Base-by-base conservation (phyloP, 2,113 vertebrate species). In the Notothenia coriiceps region DNA sequence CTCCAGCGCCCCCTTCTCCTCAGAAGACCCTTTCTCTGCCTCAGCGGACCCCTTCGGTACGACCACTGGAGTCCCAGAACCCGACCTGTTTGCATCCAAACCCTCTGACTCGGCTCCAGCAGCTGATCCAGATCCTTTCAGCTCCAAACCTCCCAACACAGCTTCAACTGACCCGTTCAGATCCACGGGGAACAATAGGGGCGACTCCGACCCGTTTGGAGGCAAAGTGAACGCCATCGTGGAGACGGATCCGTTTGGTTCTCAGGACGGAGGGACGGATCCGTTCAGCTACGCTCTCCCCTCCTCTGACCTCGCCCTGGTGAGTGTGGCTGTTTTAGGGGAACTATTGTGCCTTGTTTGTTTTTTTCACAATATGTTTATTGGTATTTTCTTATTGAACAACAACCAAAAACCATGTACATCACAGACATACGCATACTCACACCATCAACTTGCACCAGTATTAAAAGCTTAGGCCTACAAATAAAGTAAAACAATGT, bases 21-120 rank as follows among this genome's bases (percentile, higher is more conserved):
- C 96, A 66, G 93, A 92, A 11, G 90, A 94, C 62, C 97, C 96
- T 60, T 97, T 97, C 63, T 94, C 96, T 43, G 75, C 82, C 50
- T 73, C 90, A 4, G 86, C 59, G 2, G 94, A 94, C 75, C 94
- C 90, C 0, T 95, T 95, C 6, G 74, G 86, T 52, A 75, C 92
- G 29, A 87, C 91, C 10, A 44, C 82, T 74, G 89, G 88, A 63
- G 88, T 70, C 54, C 91, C 91, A 0, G 92, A 92, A 43, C 86
- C 90, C 1, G 90, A 94, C 83, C 90, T 91, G 25, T 94, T 95
- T 67, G 88, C 77, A 11, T 44, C 90, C 46, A 88, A 90, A 69
- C 22, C 51, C 18, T 88, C 69, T 63, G 86, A 86, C 12, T 1
- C 74, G 2, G 65, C 73, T 51, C 56, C 83, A 15, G 35, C 79